phyloP scores from a whole-genome alignment of 2,888 invertebrate species.

The Amiota mariae region DNA sequence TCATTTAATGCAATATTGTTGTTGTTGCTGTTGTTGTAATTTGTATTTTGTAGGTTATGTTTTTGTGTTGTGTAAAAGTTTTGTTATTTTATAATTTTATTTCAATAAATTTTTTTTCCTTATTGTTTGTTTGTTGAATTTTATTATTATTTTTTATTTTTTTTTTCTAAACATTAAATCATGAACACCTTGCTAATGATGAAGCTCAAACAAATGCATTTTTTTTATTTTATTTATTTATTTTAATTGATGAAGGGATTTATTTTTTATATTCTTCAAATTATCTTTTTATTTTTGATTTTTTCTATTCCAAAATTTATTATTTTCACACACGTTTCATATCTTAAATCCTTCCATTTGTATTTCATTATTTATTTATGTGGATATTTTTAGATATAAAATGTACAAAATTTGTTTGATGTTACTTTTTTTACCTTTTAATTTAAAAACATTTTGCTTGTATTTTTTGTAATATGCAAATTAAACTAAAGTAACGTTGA shows the following conservation, averaged over 20 bases:
- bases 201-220: conserved; percentile 29
- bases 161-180: neutral
- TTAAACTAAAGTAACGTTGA: neutral
- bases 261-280: conserved; percentile 2
- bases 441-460: neutral
- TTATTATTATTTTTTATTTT: conserved; percentile 23
- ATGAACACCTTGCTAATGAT: neutral
- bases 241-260: neutral
- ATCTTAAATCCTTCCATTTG: conserved; percentile 17
- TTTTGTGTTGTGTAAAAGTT: conserved; percentile 66
- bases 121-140: conserved; percentile 32
- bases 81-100: conserved; percentile 31
- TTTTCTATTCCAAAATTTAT: conserved; percentile 4
- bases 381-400: conserved; percentile 35
- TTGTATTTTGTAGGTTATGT: conserved; percentile 61
- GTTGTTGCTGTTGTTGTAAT: conserved; percentile 38
- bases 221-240: neutral
- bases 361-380: conserved; percentile 24
- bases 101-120: conserved; percentile 25
- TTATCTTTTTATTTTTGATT: neutral
- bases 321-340: conserved; percentile 21
- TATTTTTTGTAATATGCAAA: conserved; percentile 36
- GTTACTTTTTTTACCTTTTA: neutral
- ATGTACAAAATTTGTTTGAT: neutral
- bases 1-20: conserved; percentile 26